These are phyloP conservation scores for Coracopsis vasa DNA, from an alignment of 2,113 vertebrate species.

Conservation along the genomic window DNA sequence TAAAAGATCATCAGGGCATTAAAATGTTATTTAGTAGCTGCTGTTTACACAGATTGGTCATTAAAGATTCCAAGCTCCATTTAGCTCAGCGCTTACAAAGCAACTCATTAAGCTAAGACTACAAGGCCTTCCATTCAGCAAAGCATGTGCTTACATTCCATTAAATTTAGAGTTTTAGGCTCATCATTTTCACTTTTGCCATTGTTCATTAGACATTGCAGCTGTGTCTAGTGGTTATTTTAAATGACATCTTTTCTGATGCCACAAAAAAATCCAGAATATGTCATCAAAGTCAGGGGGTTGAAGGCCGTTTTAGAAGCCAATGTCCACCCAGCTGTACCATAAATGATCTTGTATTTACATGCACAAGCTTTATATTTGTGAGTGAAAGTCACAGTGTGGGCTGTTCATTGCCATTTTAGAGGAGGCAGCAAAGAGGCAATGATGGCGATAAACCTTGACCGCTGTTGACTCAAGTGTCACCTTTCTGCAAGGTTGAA, in stretches of 20 bases:
- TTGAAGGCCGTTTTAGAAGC: neutral
- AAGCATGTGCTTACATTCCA: neutral
- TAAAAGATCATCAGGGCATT: constrained; percentile 54
- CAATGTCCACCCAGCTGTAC: neutral
- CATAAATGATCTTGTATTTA: neutral
- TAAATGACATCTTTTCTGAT: neutral
- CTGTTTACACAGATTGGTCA: constrained; percentile 55
- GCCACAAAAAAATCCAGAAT: neutral
- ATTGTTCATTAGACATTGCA: neutral
- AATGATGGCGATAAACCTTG: neutral
- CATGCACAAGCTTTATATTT: neutral
- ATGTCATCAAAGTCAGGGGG: neutral
- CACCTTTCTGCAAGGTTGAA: constrained; percentile 31
- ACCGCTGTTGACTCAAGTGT: neutral
- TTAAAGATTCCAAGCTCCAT: constrained; percentile 45
- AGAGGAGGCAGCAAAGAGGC: neutral
- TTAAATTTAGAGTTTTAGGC: neutral
- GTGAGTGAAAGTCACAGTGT: neutral
- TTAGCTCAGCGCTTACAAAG: constrained; percentile 43
- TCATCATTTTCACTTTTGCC: neutral
- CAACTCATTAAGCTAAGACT: constrained; percentile 6
- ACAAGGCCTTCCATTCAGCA: neutral
- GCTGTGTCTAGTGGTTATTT: neutral
- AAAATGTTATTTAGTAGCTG: constrained; percentile 44
- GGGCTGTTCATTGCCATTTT: neutral